Evolutionary conservation across 1,140 invertebrate species (phyloP).

Genomic region (Drosophila insularis): DNA sequence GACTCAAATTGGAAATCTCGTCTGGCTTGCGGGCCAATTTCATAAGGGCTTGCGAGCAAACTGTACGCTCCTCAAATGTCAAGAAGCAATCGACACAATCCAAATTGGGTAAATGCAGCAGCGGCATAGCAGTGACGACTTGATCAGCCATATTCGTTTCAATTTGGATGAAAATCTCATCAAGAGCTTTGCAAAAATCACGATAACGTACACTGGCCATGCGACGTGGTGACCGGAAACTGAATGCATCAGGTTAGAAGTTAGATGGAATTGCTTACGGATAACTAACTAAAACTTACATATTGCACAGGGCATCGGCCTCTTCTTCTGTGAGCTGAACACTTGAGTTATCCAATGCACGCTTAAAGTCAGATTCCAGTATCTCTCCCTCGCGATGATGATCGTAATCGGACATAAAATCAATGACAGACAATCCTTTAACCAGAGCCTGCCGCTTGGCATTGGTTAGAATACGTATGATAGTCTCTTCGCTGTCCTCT

Average conservation of each 20-base stretch:
- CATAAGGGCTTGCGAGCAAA: conserved; percentile 85
- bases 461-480: conserved; percentile 87
- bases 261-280: no score
- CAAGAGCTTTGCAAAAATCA: conserved; percentile 85
- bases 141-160: conserved; percentile 85
- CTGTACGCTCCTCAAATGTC: conserved; percentile 87
- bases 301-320: conserved; percentile 51
- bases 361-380: conserved; percentile 85
- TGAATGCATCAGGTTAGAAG: conserved; percentile 58
- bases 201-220: conserved; percentile 85
- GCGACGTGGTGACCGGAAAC: conserved; percentile 85
- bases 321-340: conserved; percentile 84
- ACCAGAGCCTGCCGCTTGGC: conserved; percentile 87
- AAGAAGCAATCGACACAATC: conserved; percentile 86
- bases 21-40: conserved; percentile 86
- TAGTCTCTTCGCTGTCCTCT: conserved; percentile 83
- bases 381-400: conserved; percentile 85
- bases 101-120: conserved; percentile 86
- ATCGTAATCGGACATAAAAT: conserved; percentile 87
- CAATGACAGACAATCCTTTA: conserved; percentile 85
- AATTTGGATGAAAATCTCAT: conserved; percentile 87
- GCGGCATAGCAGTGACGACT: conserved; percentile 84
- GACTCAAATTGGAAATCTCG: conserved; percentile 84
- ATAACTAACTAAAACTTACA: conserved; percentile 35
- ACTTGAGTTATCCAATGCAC: conserved; percentile 85